Evolutionary conservation across 2,888 invertebrate species (phyloP).

Genomic region (Smittia sp.): DNA sequence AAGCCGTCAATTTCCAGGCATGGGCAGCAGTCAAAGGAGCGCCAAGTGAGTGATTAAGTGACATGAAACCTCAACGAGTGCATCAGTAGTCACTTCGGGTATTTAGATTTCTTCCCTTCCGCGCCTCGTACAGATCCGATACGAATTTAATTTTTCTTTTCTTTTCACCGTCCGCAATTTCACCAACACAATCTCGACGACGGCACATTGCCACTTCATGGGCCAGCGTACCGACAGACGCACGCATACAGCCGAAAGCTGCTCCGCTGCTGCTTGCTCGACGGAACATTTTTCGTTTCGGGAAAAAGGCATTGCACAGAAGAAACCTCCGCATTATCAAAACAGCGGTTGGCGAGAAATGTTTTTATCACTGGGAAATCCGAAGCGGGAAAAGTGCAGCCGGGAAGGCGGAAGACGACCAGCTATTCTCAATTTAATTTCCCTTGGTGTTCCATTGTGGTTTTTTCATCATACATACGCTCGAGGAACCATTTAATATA

Average conservation of each 20-base stretch:
- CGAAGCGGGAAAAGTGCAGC: slow-evolving; percentile 21
- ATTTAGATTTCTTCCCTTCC: not conserved
- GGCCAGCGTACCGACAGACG: not conserved
- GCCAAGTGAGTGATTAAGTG: not conserved
- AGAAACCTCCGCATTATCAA: slow-evolving; percentile 32
- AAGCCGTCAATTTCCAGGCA: not conserved
- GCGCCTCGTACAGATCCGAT: not conserved
- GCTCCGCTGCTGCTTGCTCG: slow-evolving; percentile 21
- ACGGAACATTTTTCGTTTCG: slow-evolving; percentile 33
- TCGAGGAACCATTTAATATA: slow-evolving; percentile 27
- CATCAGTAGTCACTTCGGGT: not conserved
- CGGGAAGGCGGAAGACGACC: not conserved
- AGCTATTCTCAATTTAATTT: slow-evolving; percentile 27
- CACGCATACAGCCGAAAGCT: slow-evolving; percentile 12
- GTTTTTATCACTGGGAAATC: slow-evolving; percentile 35
- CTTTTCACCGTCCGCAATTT: slow-evolving; percentile 7
- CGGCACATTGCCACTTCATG: slow-evolving; percentile 17
- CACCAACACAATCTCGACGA: not conserved
- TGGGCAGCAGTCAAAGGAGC: not conserved
- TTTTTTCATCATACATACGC: slow-evolving; percentile 36
- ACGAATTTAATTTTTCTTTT: slow-evolving; percentile 21
- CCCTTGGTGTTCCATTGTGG: slow-evolving; percentile 38
- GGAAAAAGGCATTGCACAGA: slow-evolving; percentile 31
- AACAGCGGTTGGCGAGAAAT: slow-evolving; percentile 40
- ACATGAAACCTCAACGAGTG: not conserved